These are phyloP conservation scores for Apolygus lucorum DNA, from an alignment of 1,140 invertebrate species.

Conservation along the genomic window DNA sequence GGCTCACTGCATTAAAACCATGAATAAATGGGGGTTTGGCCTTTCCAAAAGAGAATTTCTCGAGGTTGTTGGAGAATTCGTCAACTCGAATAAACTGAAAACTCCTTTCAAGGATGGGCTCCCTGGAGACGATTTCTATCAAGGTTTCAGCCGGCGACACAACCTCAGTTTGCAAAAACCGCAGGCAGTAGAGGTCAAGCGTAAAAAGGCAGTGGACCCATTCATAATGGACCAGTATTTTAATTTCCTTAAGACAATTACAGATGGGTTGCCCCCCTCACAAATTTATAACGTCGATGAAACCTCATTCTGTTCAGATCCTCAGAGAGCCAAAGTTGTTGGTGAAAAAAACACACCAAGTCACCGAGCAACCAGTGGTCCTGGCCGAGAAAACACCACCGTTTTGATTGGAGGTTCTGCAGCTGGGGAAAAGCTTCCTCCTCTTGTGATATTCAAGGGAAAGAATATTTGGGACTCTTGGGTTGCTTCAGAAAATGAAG, in stretches of 20 bases:
- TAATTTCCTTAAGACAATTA: neutral
- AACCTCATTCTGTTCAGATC: neutral
- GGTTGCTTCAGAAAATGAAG: neutral
- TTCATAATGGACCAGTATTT: neutral
- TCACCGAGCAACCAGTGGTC: neutral
- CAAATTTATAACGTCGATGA: neutral
- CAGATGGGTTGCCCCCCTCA: neutral
- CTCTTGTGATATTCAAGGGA: neutral
- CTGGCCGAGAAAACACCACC: neutral
- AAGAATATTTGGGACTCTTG: neutral
- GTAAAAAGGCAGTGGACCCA: neutral
- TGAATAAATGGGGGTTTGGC: too few relatives aligned
- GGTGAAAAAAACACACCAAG: neutral
- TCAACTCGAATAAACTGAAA: too few relatives aligned
- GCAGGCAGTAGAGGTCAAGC: neutral
- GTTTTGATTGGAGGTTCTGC: neutral
- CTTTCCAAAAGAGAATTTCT: too few relatives aligned
- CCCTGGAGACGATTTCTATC: too few relatives aligned
- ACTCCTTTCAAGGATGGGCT: too few relatives aligned
- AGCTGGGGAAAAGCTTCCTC: neutral
- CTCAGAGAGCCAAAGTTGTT: neutral
- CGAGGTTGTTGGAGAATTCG: too few relatives aligned
- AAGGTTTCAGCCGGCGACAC: too few relatives aligned
- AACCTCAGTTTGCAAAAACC: too few relatives aligned
- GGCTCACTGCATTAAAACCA: too few relatives aligned